Base-by-base conservation (phyloP, 2,113 vertebrate genomes). In the Rana temporaria region DNA sequence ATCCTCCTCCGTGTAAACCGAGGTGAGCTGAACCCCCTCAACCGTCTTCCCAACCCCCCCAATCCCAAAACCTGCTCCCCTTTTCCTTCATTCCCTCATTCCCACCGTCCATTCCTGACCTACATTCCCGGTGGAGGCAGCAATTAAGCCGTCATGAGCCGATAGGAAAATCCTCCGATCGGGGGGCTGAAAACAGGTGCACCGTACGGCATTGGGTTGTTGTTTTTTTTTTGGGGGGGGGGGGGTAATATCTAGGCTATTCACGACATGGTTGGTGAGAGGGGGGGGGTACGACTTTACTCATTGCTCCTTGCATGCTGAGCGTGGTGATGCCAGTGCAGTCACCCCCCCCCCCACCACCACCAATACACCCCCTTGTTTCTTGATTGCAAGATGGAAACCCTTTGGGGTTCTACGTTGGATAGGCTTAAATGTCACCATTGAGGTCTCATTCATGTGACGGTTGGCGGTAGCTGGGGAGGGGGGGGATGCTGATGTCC, bases 51-150 rank as follows among this genome's bases (percentile, higher is more conserved):
- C 18, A 18, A 2, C 15, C 15, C 26, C 18, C 30, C 64, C 64
- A 16, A 24, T n/a, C 6, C 64, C 9, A 9, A 42, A 42, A 42
- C 38, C 38, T 42, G 38, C 38, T 42, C 64, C 24, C 26, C 18
- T 34, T n/a, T n/a, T 17, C n/a, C 57, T n/a, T 59, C 57, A n/a
- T 19, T 20, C 57, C 57, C 15, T 42, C 38, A 42, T 42, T 6
- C 57, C 57, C 57, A 18, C 24, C 32, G 64, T 66, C 34, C 34
- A 48, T 38, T 69, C 17, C 66, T 69, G 66, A 48, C 66, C 66
- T 20, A 69, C 7, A 69, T 69, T 69, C 34, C 12, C 66, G 19
- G 57, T 30, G 17, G 6, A 59, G 19, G 17, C 38, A 59, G 18
- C 18, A 59, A 59, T 18, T 8, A 59, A 59, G 18, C 57, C n/a